Percentiles rank a stretch among this genome's conserved stretches.
phyloP scores from a whole-genome alignment of 2,888 invertebrate species.

The Bellardia pandia region DNA sequence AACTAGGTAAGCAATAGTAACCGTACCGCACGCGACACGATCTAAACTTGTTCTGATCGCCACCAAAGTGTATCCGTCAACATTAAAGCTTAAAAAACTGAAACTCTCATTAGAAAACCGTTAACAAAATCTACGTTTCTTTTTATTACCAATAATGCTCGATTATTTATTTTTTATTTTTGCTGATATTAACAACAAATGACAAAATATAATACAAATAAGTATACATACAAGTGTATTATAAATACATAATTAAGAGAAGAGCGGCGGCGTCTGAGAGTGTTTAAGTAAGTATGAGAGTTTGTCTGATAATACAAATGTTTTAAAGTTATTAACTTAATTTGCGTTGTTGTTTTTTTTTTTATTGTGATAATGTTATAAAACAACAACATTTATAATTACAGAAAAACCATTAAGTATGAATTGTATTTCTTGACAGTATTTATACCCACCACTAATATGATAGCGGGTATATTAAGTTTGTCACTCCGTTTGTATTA shows the following conservation, averaged over 20 bases:
- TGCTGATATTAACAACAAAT: conserved; percentile 52
- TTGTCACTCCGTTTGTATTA: too few species aligned
- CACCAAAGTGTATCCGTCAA: conserved; percentile 76
- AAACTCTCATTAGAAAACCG: conserved; percentile 27
- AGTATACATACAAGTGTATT: not conserved
- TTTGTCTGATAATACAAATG: conserved; percentile 9
- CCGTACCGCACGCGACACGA: conserved; percentile 79
- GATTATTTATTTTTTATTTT: conserved; percentile 41
- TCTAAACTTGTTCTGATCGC: conserved; percentile 82
- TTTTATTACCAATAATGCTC: conserved; percentile 55
- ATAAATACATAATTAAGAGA: not conserved
- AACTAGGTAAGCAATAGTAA: conserved; percentile 13
- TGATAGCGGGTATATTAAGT: too few species aligned
- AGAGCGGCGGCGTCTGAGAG: not conserved
- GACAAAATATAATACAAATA: conserved; percentile 19
- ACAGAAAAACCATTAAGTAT: conserved; percentile 3
- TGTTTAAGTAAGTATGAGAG: not conserved
- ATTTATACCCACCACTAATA: too few species aligned
- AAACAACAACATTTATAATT: conserved; percentile 25
- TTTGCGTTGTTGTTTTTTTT: not conserved
- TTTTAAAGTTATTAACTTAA: conserved; percentile 33
- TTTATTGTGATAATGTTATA: not conserved
- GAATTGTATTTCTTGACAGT: not conserved
- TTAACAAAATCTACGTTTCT: conserved; percentile 22
- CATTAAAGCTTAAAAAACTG: conserved; percentile 78